Evolutionary conservation across 2,888 invertebrate genomes (phyloP), one percentile per base, ranked within the genome.

Genomic region (Myathropa florea): DNA sequence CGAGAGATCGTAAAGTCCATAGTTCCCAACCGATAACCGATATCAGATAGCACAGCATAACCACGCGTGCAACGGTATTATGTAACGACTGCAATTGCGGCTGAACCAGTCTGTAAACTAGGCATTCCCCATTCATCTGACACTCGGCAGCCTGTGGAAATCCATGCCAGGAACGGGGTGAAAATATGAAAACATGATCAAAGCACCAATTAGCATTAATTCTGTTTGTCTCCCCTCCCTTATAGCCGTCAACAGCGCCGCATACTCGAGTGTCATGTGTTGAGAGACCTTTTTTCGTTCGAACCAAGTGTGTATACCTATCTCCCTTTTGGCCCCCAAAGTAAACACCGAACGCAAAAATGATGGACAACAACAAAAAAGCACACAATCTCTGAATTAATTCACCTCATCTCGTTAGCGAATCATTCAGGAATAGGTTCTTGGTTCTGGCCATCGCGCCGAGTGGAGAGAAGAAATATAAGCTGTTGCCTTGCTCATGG

Each of bases 401-500:
- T 53, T 67, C 80, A 36, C 72, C 71, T 46, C 71, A 36, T 60
- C 46, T 55, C 28, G 61, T 55, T 77, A 33, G 53, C 60, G 46
- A 63, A 70, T 55, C 24, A 28, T 46, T 71, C 71, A 79, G 65
- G 65, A 79, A 59, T 71, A 57, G 57, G 39, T 64, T 71, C 28
- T 55, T 77, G 30, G 63, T 28, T 46, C 68, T 21, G 23, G 59
- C 57, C 36, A 64, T 33, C 71, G 39, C 57, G 21, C 14, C 23
- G 30, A 30, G 70, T 70, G 53, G 39, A 70, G 80, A 81, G 61
- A 81, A 70, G 61, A 83, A 70, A 86, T 83, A 86, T 73, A 86
- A 86, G 73, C 70, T 64, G 78, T 65, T 30, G 71, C 23, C 39
- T 75, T 75, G 65, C 60, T 78, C 55, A 83, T 39, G 18, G 30